Evolutionary conservation across 2,888 invertebrate genomes (phyloP).

Genomic region (Campoletis raptor): DNA sequence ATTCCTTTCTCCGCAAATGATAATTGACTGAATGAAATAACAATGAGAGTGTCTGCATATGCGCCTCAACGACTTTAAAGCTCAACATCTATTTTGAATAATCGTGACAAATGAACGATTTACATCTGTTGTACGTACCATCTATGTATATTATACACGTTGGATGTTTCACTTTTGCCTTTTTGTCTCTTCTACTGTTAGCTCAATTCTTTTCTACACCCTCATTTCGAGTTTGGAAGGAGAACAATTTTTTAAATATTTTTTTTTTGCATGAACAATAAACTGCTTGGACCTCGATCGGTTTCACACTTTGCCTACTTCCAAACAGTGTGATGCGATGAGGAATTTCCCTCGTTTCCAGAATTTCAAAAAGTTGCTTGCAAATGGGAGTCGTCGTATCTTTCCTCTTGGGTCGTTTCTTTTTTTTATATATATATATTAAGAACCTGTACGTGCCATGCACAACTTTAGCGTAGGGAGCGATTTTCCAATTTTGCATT

Average conservation of each 20-base stretch:
- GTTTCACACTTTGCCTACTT: conserved; percentile 24
- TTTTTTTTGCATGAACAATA: conserved; percentile 53
- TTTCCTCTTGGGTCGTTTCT: neutral
- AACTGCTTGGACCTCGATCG: conserved; percentile 52
- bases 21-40: neutral
- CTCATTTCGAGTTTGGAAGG: conserved; percentile 7
- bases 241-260: neutral
- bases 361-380: conserved; percentile 36
- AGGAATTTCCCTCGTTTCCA: conserved; percentile 36
- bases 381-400: conserved; percentile 14
- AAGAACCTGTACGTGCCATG: conserved; percentile 8
- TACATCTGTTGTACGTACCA: conserved; percentile 20
- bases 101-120: conserved; percentile 43
- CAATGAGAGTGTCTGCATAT: neutral
- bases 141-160: neutral
- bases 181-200: conserved; percentile 37
- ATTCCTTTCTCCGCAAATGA: neutral
- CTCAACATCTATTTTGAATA: conserved; percentile 50
- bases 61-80: conserved; percentile 9
- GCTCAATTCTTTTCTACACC: neutral
- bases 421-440: conserved; percentile 20
- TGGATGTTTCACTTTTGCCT: conserved; percentile 30
- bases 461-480: conserved; percentile 21
- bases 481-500: conserved; percentile 73
- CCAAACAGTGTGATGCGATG: conserved; percentile 37